Evolutionary conservation across 1,140 invertebrate genomes (phyloP).

Genomic region (Magallana gigas): DNA sequence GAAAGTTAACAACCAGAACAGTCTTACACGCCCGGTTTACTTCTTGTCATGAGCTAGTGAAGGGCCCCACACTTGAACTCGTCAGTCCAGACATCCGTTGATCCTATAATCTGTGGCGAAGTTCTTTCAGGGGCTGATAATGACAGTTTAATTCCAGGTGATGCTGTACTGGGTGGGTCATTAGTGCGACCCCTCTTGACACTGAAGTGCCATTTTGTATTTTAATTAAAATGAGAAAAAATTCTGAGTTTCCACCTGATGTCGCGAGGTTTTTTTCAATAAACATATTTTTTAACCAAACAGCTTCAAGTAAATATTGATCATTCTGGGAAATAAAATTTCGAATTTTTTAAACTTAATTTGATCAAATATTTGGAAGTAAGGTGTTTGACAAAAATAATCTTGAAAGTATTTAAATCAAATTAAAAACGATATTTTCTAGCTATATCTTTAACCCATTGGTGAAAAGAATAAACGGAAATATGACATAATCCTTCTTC

Average conservation of each 20-base stretch:
- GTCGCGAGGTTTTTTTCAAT: not conserved
- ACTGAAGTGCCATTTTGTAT: not conserved
- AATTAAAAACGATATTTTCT: no score
- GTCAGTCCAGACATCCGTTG: not conserved
- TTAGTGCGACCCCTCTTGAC: slow-evolving; percentile 14
- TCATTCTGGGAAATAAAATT: no score
- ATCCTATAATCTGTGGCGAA: slow-evolving; percentile 5
- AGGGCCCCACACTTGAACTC: not conserved
- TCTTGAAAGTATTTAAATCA: no score
- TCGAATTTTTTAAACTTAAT: no score
- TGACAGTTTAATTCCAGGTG: slow-evolving; percentile 22
- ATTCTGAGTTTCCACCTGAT: not conserved
- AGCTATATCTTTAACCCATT: no score
- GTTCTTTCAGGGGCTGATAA: not conserved
- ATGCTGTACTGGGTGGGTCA: slow-evolving; percentile 7
- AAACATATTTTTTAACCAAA: no score
- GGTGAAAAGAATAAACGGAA: no score
- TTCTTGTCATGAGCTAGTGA: not conserved
- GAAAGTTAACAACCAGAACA: not conserved
- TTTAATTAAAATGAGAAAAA: not conserved
- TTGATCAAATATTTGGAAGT: no score
- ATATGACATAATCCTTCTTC: no score
- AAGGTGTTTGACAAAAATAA: no score
- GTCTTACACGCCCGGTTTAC: not conserved
- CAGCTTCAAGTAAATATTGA: no score